Evolutionary conservation across 2,113 vertebrate genomes (phyloP), one percentile per base, ranked within the genome.

Genomic region (Boulengerochromis microlepis): DNA sequence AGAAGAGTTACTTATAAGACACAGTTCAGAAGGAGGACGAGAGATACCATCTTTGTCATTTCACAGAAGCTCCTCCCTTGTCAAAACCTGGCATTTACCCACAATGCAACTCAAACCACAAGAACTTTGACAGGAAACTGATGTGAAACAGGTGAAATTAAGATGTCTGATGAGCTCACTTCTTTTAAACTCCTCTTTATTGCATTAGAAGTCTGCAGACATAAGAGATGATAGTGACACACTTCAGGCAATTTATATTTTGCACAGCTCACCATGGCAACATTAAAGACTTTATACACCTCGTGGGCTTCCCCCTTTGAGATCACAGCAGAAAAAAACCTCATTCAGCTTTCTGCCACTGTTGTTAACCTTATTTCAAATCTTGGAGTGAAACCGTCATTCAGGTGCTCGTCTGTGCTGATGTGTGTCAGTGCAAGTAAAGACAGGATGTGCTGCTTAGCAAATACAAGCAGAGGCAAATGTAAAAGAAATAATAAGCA

Each of bases 11-110:
- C 42, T 78, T 78, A 3, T 29, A 19, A 31, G 71, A 78, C 24
- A 19, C 26, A 5, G 42, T 50, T 19, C 45, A 78, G 26, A 52
- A 50, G 26, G 24, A 31, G 4, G 24, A 12, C 0, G 2, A 50
- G 10, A 8, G 26, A 50, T 78, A 78, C 45, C 26, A 52, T 78
- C 45, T 78, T 1, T 76, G 24, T 76, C 24, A 29, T 47, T 76
- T 50, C 26, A n/a, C 71, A 31, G 16, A 50, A 50, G 71, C 15
- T 50, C 1, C 42, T 76, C 1, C 13, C 24, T 50, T 31, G 24
- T 76, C 7, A 78, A 50, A 78, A 47, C 18, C 10, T 78, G 16
- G 4, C 16, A 50, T 50, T 50, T 31, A 50, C 26, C 74, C 26
- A 52, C 4, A n/a, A 33, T 78, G 74, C 18, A 76, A 29, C 71